phyloP scores from a whole-genome alignment of 2,888 invertebrate species.

The Azorinus chamasolen region DNA sequence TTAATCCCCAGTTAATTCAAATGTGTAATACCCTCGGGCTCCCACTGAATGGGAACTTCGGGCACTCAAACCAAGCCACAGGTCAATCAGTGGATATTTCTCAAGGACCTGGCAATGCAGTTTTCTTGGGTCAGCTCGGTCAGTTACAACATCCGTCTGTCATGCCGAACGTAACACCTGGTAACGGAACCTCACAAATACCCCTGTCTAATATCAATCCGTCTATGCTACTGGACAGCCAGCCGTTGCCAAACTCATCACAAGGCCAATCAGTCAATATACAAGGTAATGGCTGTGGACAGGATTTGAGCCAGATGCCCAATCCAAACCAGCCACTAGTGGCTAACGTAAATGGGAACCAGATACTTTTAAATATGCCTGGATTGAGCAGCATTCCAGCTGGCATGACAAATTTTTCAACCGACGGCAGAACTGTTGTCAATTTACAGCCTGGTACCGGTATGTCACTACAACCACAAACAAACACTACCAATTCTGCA shows the following conservation, averaged over 20 bases:
- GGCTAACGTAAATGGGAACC: constrained; percentile 18
- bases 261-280: constrained; percentile 8
- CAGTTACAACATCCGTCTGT: too few relatives aligned
- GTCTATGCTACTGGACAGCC: not conserved
- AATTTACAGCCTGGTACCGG: not conserved
- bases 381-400: not conserved
- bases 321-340: constrained; percentile 14
- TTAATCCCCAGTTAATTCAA: constrained; percentile 47
- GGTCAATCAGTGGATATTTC: not conserved
- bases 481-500: not conserved
- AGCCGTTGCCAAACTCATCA: not conserved
- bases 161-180: too few relatives aligned
- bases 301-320: not conserved
- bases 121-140: not conserved
- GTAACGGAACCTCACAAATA: not conserved
- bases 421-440: not conserved
- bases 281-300: not conserved
- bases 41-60: not conserved
- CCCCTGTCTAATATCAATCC: not conserved
- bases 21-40: constrained; percentile 54
- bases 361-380: constrained; percentile 25
- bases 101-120: constrained; percentile 8
- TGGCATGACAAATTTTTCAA: not conserved
- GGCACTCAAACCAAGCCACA: not conserved
- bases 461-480: too few relatives aligned